Evolutionary conservation across 1,140 invertebrate species (phyloP), one percentile per base, ranked within the genome.

Genomic region (Luehdorfia chinensis): DNA sequence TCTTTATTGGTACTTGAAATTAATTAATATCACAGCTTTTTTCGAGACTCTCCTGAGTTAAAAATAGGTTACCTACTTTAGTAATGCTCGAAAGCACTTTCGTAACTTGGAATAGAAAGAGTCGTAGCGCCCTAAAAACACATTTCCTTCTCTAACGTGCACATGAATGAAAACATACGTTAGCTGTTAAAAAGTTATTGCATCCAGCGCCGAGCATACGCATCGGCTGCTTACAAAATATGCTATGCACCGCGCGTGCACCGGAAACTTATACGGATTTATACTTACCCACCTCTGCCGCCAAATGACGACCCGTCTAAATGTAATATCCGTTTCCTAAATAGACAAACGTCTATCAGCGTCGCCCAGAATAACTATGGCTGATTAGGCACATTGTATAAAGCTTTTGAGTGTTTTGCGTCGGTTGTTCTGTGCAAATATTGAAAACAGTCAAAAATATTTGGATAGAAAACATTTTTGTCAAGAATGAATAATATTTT

Each of bases 301-400:
- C 80, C 80, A 84, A 84, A 84, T 83, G 80, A 77, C 83, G 78
- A 70, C 74, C 66, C 72, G 73, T 78, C 80, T 80, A 84, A 84
- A 84, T 83, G 80, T 84, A 83, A 84, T 84, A 84, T 84, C 80
- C 80, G 78, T 78, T 84, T 84, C 80, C 80, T 84, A 84, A 84
- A 84, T 84, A 84, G 80, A 84, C 80, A 83, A 84, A 83, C 80
- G 80, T 80, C 75, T 83, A 84, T 76, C 74, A 71, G 64, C 69
- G 76, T 69, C 75, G 80, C 76, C 67, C 66, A 57, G 78, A 83
- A 84, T 83, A 84, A 80, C 72, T 81, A 81, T 76, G 53, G 66
- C 59, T 69, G 72, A 78, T 80, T 81, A 74, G 60, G 80, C 74
- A 63, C 70, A 74, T 9, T 21, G 5, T 9, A 37, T 11, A 37